Conservation (phyloP, 2,113 vertebrate genomes). For the Aspidoscelis tigris region DNA sequence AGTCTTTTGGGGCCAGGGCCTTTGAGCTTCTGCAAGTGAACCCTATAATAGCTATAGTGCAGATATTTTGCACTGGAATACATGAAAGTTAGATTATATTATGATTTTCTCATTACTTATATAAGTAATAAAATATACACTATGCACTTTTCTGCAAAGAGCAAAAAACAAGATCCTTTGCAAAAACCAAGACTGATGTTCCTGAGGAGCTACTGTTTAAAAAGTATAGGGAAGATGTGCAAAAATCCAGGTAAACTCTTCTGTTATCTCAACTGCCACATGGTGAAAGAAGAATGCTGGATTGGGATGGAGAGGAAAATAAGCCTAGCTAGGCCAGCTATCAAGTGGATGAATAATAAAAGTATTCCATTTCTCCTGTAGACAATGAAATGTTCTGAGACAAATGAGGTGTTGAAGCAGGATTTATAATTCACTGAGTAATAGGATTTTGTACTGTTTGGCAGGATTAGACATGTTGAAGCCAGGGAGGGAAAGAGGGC, state of each 20-base stretch:
- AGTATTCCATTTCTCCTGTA: slow-evolving; percentile 62
- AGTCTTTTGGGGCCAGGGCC: too few relatives aligned
- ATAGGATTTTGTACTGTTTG: slow-evolving; percentile 89
- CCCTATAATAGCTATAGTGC: too few relatives aligned
- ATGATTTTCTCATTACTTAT: too few relatives aligned
- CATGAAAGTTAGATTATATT: not conserved
- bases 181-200: not conserved
- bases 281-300: slow-evolving; percentile 14
- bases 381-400: slow-evolving; percentile 69
- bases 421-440: slow-evolving; percentile 86
- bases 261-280: slow-evolving; percentile 23
- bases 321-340: not conserved
- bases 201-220: not conserved
- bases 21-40: too few relatives aligned
- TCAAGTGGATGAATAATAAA: slow-evolving; percentile 61
- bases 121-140: not conserved
- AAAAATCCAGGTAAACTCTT: not conserved
- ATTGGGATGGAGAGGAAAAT: slow-evolving; percentile 22
- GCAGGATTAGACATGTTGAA: slow-evolving; percentile 85
- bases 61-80: not conserved
- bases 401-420: slow-evolving; percentile 75
- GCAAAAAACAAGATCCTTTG: not conserved
- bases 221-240: not conserved
- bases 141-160: not conserved
- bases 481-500: slow-evolving; percentile 65